Conservation (phyloP, 2,797 vertebrate genomes). For the Gymnothorax reevesii region DNA sequence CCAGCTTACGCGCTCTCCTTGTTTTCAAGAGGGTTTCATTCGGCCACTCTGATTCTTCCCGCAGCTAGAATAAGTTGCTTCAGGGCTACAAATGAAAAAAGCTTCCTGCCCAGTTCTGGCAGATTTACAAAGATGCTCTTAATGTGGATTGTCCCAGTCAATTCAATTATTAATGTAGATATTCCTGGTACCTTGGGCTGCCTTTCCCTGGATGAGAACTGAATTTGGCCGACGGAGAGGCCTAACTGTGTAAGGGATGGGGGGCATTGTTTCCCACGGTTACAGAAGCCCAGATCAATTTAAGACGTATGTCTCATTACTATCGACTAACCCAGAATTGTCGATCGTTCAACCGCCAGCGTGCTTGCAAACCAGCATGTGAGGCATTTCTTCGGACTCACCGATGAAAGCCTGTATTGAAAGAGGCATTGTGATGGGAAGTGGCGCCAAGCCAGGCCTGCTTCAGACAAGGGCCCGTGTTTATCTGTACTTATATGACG, state of each 20-base stretch:
- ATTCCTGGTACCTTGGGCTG: neutral
- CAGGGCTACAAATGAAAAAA: too few relatives aligned
- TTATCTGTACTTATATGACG: neutral
- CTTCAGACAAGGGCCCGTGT: neutral
- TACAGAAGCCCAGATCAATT: neutral
- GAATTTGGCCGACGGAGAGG: too few relatives aligned
- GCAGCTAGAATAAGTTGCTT: too few relatives aligned
- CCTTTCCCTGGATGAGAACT: neutral
- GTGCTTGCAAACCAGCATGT: neutral
- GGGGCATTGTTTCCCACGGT: too few relatives aligned
- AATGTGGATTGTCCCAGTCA: neutral
- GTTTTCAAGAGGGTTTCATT: too few relatives aligned
- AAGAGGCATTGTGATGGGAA: neutral
- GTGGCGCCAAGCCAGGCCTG: neutral
- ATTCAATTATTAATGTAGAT: neutral
- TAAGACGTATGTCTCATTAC: neutral
- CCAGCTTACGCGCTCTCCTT: too few relatives aligned
- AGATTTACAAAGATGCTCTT: neutral
- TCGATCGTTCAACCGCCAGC: neutral
- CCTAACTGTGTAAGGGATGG: too few relatives aligned
- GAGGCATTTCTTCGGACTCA: neutral
- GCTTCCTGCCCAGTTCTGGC: too few relatives aligned
- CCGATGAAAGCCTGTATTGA: neutral
- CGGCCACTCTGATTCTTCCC: too few relatives aligned
- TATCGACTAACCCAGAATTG: neutral